phyloP scores from a whole-genome alignment of 2,113 vertebrate species.

The Tenrec ecaudatus region DNA sequence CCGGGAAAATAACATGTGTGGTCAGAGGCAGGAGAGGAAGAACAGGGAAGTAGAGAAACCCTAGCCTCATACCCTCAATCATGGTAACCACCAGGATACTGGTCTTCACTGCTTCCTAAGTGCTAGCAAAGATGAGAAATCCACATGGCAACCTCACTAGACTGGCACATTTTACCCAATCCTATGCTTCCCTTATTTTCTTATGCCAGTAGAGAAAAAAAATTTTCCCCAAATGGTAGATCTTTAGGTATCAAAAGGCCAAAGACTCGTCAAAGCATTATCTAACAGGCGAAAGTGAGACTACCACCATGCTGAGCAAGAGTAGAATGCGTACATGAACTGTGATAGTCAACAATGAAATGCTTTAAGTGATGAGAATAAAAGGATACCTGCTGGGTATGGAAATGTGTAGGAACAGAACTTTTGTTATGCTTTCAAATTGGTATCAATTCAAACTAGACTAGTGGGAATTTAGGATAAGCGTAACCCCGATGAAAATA shows the following conservation, averaged over 20 bases:
- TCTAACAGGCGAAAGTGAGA: background rate
- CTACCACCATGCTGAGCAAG: background rate
- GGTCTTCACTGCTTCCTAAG: background rate
- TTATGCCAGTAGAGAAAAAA: background rate
- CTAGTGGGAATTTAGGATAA: too few species aligned
- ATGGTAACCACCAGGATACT: background rate
- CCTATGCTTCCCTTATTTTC: background rate
- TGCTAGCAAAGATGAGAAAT: background rate
- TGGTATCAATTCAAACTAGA: too few species aligned
- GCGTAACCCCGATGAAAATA: too few species aligned
- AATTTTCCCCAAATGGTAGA: background rate
- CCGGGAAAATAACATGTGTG: background rate
- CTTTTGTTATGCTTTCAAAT: too few species aligned
- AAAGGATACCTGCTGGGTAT: background rate
- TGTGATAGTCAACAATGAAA: background rate
- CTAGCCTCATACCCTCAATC: background rate
- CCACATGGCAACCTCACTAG: background rate
- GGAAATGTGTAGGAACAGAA: too few species aligned
- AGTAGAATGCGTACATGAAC: background rate
- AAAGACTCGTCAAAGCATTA: background rate
- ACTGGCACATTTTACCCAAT: background rate
- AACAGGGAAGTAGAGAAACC: background rate
- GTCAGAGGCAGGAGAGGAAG: background rate
- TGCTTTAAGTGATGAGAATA: background rate
- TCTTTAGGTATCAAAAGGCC: background rate